Conservation (phyloP, 1,140 invertebrate genomes). For the Bombus terrestris region DNA sequence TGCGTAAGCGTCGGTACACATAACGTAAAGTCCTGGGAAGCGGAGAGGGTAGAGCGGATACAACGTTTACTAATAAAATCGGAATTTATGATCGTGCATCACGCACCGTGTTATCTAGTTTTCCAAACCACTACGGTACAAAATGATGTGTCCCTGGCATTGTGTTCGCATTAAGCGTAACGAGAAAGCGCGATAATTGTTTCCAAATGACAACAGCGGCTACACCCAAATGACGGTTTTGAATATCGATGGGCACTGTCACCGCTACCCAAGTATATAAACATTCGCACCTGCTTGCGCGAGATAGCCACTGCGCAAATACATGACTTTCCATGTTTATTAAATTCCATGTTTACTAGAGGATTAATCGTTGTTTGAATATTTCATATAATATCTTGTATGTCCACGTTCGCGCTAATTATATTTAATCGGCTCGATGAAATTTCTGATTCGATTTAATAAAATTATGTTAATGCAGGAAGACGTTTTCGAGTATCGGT, state of each 20-base stretch:
- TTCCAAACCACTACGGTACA: constrained; percentile 68
- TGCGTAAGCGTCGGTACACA: constrained; percentile 4
- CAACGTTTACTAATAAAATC: constrained; percentile 66
- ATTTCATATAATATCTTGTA: constrained; percentile 13
- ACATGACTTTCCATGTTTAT: constrained; percentile 42
- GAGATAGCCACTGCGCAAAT: constrained; percentile 57
- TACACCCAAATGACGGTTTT: constrained; percentile 62
- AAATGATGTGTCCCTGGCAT: constrained; percentile 63
- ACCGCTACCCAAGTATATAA: constrained; percentile 37
- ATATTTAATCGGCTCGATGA: background rate
- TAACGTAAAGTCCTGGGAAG: background rate
- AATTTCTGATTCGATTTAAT: background rate
- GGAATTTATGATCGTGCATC: constrained; percentile 67
- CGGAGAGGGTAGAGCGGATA: background rate
- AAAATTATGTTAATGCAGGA: background rate
- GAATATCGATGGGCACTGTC: constrained; percentile 61
- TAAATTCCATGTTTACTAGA: constrained; percentile 17
- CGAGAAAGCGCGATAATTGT: constrained; percentile 68
- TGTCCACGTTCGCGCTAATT: background rate
- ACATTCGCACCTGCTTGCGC: constrained; percentile 49
- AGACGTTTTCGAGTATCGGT: background rate
- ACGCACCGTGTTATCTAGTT: constrained; percentile 67
- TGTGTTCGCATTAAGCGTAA: constrained; percentile 60
- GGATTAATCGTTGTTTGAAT: constrained; percentile 24
- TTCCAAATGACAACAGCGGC: constrained; percentile 67